Evolutionary conservation across 1,140 invertebrate species (phyloP).

Genomic region (Thaumatotibia leucotreta): DNA sequence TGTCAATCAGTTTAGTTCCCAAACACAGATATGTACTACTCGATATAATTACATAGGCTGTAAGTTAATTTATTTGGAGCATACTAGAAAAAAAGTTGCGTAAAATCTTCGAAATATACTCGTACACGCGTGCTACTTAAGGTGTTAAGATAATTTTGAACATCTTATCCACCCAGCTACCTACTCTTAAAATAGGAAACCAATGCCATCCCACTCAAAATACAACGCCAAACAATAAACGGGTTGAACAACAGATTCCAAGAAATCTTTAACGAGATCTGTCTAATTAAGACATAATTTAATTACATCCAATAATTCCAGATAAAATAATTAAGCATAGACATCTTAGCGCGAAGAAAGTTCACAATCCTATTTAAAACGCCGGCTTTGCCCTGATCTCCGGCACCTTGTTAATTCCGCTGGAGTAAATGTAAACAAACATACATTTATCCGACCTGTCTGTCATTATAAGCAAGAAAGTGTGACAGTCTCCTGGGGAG

Average conservation of each 20-base stretch:
- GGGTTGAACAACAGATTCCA: not conserved
- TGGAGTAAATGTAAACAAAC: not conserved
- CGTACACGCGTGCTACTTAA: too few species aligned
- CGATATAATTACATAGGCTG: too few species aligned
- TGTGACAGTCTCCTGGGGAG: not conserved
- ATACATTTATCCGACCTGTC: not conserved
- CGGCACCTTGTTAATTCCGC: not conserved
- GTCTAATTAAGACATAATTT: not conserved
- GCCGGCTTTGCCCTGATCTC: not conserved
- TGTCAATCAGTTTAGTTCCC: too few species aligned
- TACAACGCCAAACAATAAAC: too few species aligned
- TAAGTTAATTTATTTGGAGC: too few species aligned
- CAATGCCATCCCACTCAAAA: too few species aligned
- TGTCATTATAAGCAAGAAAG: constrained; percentile 8
- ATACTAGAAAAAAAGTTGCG: too few species aligned
- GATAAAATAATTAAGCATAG: not conserved
- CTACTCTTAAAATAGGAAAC: too few species aligned
- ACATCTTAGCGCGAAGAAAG: not conserved
- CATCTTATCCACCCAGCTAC: too few species aligned
- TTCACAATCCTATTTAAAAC: not conserved
- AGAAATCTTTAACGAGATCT: not conserved
- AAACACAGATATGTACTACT: too few species aligned
- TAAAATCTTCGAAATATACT: too few species aligned
- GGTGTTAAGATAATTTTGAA: too few species aligned
- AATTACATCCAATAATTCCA: not conserved